Evolutionary conservation across 2,113 vertebrate species (phyloP), one percentile per base, ranked within the genome.

Genomic region (Nannobrachium achirus): DNA sequence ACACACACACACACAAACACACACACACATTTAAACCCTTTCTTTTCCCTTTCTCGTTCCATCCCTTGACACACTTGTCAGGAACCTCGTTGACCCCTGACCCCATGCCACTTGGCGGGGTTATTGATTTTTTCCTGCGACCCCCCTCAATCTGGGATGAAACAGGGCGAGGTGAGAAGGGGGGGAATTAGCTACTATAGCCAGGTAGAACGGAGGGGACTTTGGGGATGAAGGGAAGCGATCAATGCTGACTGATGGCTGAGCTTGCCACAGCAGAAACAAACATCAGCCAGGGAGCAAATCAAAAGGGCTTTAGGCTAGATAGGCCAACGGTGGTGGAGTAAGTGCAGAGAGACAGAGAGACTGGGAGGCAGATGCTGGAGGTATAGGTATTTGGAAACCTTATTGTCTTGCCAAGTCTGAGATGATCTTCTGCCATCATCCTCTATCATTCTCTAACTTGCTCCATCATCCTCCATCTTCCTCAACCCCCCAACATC

Each of bases 81-180:
- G 94, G 92, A 92, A 93, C 94, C 95, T 94, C 85, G 91, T 94
- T 95, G 93, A 95, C 93, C 95, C 92, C 79, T 94, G 92, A 95
- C 94, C 94, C 89, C 66, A 69, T 67, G 84, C 84, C 92, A 91
- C 93, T 94, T 85, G 94, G 89, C 87, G 79, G 88, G 48, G 75
- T 81, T 94, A 94, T 96, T 94, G 94, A 95, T 97, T 95, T 92
- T 82, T 82, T 33, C 25, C 25, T 33, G 25, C 25, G 25, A 1
- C 25, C 25, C 25, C 82, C 40, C 93, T 94, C 94, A 93, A 94
- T 95, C 94, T 93, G 86, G 86, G 87, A 92, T 93, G 93, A 94
- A 33, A 33, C 25, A 33, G 25, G 90, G 85, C 83, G 86, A 90
- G 91, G 89, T 65, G 87, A 92, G 82, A 73, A 79, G 62, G 79